Base-by-base conservation (phyloP, 2,113 vertebrate genomes). In the Ahaetulla prasina region DNA sequence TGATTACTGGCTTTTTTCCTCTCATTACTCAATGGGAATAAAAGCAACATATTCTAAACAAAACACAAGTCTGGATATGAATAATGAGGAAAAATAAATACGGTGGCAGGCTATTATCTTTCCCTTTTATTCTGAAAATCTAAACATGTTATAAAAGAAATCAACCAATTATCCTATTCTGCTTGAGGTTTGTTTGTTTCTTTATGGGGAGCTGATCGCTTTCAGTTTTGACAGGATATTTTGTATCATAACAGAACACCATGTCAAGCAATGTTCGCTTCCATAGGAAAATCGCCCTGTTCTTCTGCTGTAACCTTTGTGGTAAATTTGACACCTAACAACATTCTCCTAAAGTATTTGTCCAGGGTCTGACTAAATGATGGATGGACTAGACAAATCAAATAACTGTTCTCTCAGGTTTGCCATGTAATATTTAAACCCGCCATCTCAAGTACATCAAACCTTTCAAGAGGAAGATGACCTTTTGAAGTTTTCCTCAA, bases 351-450 rank as follows among this genome's bases (percentile, higher is more conserved):
- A 88, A 95, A 96, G 89, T 89, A 91, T 95, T 95, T 94, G 5
- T 92, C 80, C n/a, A 88, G 45, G 63, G 6, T 53, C 52, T 96
- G 94, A 27, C 91, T 94, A 94, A 89, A 90, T 95, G 94, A 96
- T 96, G 60, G 93, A 95, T 96, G 87, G 53, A 92, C 92, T 89
- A 25, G 80, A 95, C 87, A 95, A 95, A 95, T 96, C 91, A 95
- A 95, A 96, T 95, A 89, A 92, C 94, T 87, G 74, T 94, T 92
- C 5, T 93, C 95, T 96, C 92, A 93, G 89, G 88, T 94, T 95
- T 93, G 85, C 91, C 88, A 94, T 54, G 95, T 95, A 93, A 94
- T 57, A 91, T 89, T 90, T 94, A 30, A 92, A 90, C 92, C 90
- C 94, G 23, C n/a, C 90, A 89, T 91, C 25, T 88, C 60, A 90